Base-by-base conservation (phyloP, 2,797 vertebrate species). In the Pempheris klunzingeri region DNA sequence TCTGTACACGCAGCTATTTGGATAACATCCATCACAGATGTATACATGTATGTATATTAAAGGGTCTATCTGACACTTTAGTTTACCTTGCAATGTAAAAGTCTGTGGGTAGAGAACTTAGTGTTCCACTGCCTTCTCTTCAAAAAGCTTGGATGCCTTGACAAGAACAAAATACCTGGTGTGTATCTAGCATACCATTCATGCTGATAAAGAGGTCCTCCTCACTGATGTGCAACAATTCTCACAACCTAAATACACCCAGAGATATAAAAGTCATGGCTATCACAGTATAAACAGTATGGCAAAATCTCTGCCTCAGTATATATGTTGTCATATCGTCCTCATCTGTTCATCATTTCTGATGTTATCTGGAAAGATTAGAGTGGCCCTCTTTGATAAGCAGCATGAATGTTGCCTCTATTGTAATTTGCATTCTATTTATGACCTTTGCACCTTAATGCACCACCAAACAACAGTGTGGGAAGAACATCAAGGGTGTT, bases 401-500 rank as follows among this genome's bases (percentile, higher is more conserved):
- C 59, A 24, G 52, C 63, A 50, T 13, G 9, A n/a, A 26, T 44
- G 5, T 38, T 0, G 18, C 18, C 38, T 62, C 14, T 46, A 1
- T 46, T 39, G 34, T 30, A 3, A 70, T 68, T 76, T 77, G 72
- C 53, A 62, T 69, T 22, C 18, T 61, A 55, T 47, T 71, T n/a
- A 30, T 41, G 20, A 66, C 4, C 11, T 12, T 61, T 46, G 32
- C 55, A 30, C 39, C 24, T 72, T 64, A 80, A 84, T 22, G 54
- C n/a, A 62, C 11, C 60, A 49, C 26, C 76, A 41, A 61, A 63
- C 61, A 67, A 41, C 30, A 10, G 44, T 58, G 64, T 4, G n/a
- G 49, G 59, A 14, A 41, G 41, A 74, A 68, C 32, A 26, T 18
- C 32, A 20, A 69, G 79, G 73, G 58, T 49, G 83, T 71, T 69